Evolutionary conservation across 1,140 invertebrate genomes (phyloP).

Genomic region (Drosophila bocki): DNA sequence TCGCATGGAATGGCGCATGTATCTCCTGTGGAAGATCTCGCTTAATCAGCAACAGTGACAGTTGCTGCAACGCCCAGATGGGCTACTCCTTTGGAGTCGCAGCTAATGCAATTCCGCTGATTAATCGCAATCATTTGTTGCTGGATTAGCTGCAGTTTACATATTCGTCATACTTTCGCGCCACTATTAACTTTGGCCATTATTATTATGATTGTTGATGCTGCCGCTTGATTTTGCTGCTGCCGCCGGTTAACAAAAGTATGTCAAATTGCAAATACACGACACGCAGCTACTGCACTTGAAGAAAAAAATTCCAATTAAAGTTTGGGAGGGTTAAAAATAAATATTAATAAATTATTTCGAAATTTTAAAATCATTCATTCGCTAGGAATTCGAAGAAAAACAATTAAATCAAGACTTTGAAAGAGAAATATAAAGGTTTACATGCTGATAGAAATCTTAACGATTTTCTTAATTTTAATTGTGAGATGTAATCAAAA

Average conservation of each 20-base stretch:
- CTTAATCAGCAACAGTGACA: constrained; percentile 80
- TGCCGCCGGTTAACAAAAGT: constrained; percentile 67
- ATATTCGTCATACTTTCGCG: constrained; percentile 83
- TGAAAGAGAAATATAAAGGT: neutral
- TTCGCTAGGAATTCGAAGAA: neutral
- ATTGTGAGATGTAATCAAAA: neutral
- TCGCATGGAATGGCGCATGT: constrained; percentile 1
- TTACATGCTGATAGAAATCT: neutral
- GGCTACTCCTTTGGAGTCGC: constrained; percentile 24
- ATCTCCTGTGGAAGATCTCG: constrained; percentile 38
- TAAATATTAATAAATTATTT: neutral
- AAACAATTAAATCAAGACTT: neutral
- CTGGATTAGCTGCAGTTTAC: constrained; percentile 77
- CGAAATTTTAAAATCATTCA: neutral
- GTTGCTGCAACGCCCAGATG: constrained; percentile 66
- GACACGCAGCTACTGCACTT: constrained; percentile 57
- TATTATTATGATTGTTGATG: constrained; percentile 79
- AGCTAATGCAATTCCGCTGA: constrained; percentile 80
- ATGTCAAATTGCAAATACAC: constrained; percentile 80
- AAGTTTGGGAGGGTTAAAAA: no score
- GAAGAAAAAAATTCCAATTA: neutral
- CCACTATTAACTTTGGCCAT: constrained; percentile 77
- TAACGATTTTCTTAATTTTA: neutral
- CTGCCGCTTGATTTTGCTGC: constrained; percentile 22
- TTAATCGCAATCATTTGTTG: constrained; percentile 84